Base-by-base conservation (phyloP, 2,797 vertebrate species). In the Naso thynnoides region DNA sequence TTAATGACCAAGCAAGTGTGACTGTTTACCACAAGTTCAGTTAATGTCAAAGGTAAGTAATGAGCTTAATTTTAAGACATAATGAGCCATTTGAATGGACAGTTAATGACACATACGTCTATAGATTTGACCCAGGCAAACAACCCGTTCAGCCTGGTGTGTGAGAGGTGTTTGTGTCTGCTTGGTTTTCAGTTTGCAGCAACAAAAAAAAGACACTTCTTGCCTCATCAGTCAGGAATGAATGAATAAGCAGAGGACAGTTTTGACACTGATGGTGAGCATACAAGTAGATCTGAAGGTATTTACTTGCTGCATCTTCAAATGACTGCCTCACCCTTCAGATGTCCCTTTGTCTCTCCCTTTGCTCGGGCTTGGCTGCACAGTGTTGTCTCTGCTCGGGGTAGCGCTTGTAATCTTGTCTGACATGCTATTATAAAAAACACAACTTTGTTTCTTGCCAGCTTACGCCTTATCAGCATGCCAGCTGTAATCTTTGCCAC, bases 401-500 rank as follows among this genome's bases (percentile, higher is more conserved):
- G 44, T 62, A 49, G 59, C 76, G 45, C 24, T 67, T 78, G 26
- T 68, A 64, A 81, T 65, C 67, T 56, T 41, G 54, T 71, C 53
- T 78, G 53, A 82, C 78, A 39, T 57, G 54, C 21, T 73, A 57
- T 78, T 78, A 77, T 81, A 58, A 78, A n/a, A 74, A 84, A 76
- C 60, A 58, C 81, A 82, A 68, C 74, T 80, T 82, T 74, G 31
- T 55, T 52, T 79, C 41, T 73, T 73, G 77, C 76, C 74, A 81
- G 55, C 24, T 29, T 31, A n/a, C 5, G 24, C 57, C 54, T 18
- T 31, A 76, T 81, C 82, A 72, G 31, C 61, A 45, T 68, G 73
- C 56, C 77, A 76, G 86, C 76, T 76, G 54, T 79, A 80, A 87
- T 78, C 76, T 78, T 69, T 70, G 66, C 39, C 54, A 53, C 63